Evolutionary conservation across 2,797 vertebrate species (phyloP).

Genomic region (Sorex maritimensis): DNA sequence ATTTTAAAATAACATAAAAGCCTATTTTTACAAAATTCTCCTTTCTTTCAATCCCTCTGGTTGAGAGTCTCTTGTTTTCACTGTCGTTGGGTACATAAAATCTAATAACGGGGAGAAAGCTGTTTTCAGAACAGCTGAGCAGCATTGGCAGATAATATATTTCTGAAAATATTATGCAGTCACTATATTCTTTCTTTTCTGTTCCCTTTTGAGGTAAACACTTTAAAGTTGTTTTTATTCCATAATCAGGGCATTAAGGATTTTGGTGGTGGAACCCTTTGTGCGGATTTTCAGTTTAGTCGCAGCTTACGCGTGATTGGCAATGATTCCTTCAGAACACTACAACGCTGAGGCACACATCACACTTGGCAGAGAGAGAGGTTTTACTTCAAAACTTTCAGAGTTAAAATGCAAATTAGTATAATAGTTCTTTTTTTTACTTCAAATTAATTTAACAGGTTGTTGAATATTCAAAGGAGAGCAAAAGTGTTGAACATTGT

Average conservation of each 20-base stretch:
- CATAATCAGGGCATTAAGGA: constrained; percentile 53
- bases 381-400: constrained; percentile 5
- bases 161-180: constrained; percentile 63
- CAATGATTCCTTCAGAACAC: not conserved
- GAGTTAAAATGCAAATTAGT: constrained; percentile 61
- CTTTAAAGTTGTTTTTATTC: constrained; percentile 54
- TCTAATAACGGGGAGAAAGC: constrained; percentile 59
- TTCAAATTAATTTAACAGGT: constrained; percentile 70
- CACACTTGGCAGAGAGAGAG: constrained; percentile 54
- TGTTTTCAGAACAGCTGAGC: constrained; percentile 40
- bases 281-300: constrained; percentile 64
- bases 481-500: not conserved
- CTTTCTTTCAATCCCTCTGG: not conserved
- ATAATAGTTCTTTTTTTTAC: constrained; percentile 54
- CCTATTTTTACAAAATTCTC: constrained; percentile 33
- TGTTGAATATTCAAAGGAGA: constrained; percentile 58
- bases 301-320: constrained; percentile 1
- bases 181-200: constrained; percentile 39
- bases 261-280: constrained; percentile 25
- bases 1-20: constrained; percentile 59
- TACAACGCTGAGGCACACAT: not conserved
- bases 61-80: constrained; percentile 11
- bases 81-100: constrained; percentile 21
- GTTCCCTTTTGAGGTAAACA: constrained; percentile 35
- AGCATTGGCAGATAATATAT: constrained; percentile 42